Evolutionary conservation across 2,113 vertebrate genomes (phyloP).

Genomic region (Genyomyrus donnyi): DNA sequence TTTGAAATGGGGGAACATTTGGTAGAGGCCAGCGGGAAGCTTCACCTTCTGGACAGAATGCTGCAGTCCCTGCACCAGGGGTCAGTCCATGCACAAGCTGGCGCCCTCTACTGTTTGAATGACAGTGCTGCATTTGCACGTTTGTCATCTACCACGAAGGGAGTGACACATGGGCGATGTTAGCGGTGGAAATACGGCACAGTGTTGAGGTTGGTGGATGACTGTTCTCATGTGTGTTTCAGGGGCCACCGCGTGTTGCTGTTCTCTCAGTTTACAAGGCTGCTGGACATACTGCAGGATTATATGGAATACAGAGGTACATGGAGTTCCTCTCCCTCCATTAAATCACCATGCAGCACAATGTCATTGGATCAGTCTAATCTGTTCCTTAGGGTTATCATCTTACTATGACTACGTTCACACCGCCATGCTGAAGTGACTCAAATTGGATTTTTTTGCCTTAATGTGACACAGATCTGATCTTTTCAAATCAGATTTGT

Average conservation of each 20-base stretch:
- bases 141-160: not conserved
- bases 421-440: too few species aligned
- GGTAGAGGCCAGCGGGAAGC: constrained; percentile 85
- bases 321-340: not conserved
- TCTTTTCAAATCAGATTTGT: too few species aligned
- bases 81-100: constrained; percentile 40
- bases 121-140: not conserved
- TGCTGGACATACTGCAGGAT: constrained; percentile 89
- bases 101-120: not conserved
- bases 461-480: too few species aligned
- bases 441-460: too few species aligned
- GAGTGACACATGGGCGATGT: not conserved
- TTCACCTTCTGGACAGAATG: constrained; percentile 75
- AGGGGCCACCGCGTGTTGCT: constrained; percentile 80
- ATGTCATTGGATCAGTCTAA: not conserved
- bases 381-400: not conserved
- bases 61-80: constrained; percentile 65
- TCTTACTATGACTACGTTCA: not conserved
- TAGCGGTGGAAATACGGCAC: not conserved
- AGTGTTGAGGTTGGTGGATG: not conserved
- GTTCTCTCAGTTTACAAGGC: constrained; percentile 90
- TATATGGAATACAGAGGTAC: constrained; percentile 85
- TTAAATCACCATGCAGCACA: not conserved
- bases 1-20: constrained; percentile 89
- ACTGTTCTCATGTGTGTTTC: not conserved